A percentile compares a stretch with the other conserved stretches of the same genome.
These are phyloP conservation scores for Heterohyrax brucei DNA, from an alignment of 2,797 vertebrate species.

Conservation along the genomic window DNA sequence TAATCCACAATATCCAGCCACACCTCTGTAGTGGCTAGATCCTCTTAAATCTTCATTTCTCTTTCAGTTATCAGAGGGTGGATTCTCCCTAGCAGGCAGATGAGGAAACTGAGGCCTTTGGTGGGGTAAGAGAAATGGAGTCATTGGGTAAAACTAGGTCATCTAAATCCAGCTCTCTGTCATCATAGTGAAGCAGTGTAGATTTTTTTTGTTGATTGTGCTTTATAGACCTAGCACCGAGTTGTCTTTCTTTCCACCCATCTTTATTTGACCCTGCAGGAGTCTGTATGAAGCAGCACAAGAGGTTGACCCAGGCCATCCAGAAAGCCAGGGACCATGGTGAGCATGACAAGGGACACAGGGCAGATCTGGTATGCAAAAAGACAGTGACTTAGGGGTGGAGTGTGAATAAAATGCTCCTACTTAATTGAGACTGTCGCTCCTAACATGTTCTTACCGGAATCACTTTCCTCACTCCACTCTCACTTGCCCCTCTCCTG, in stretches of 20 bases:
- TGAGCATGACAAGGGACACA: constrained; percentile 82
- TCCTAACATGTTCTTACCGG: background rate
- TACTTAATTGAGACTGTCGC: background rate
- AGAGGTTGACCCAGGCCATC: constrained; percentile 91
- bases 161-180: background rate
- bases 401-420: background rate
- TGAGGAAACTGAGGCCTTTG: background rate
- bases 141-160: background rate
- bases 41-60: background rate
- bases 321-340: constrained; percentile 92
- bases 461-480: background rate
- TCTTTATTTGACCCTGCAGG: constrained; percentile 88
- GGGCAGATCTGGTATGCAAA: background rate
- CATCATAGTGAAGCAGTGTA: background rate
- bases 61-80: background rate
- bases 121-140: background rate
- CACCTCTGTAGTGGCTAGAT: background rate
- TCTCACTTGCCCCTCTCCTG: background rate
- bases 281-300: constrained; percentile 96
- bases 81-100: background rate
- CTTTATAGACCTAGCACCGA: background rate
- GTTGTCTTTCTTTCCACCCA: background rate
- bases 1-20: background rate
- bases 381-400: background rate
- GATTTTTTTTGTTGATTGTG: background rate